Evolutionary conservation across 1,140 invertebrate genomes (phyloP), one percentile per base, ranked within the genome.

Genomic region (Drosophila navojoa): DNA sequence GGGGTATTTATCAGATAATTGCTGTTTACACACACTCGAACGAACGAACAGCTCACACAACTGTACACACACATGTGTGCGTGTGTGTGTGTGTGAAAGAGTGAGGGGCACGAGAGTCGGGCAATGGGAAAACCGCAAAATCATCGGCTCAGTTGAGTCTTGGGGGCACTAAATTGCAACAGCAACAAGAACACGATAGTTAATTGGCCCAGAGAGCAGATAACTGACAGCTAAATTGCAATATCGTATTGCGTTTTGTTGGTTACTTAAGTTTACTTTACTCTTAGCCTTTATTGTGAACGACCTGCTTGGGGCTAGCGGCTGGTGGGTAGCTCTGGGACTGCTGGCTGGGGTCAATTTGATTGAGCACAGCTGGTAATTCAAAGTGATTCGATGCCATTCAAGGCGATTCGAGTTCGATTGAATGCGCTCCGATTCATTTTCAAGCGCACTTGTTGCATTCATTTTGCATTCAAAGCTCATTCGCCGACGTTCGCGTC

Each of bases 201-300:
- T 86, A 86, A 86, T 86, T 86, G 82, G 82, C 82, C 84, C 82
- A 79, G 76, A 86, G 84, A 86, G 79, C 84, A 81, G 76, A 53
- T 73, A 89, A 82, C 84, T 86, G 82, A 86, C 82, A 86, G 82
- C 79, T 76, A 86, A 86, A 86, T 86, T 86, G 82, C 79, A 77
- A 87, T 86, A 86, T 86, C 84, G 66, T 76, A 87, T 86, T 87
- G 81, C 82, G 85, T 86, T 86, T 63, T 81, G 60, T 67, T 77
- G 74, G 69, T 74, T 81, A 67, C 69, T 61, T 66, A 63, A 72
- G 62, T 79, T 79, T 55, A 63, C 58, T 66, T 62, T 62, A 63
- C 55, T 59, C 11, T 42, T 54, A 27, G 62, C 27, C 35, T 59
- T 71, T 49, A 47, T 61, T 69, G 67, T 53, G 64, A 42, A 15